Evolutionary conservation across 2,888 invertebrate species (phyloP).

Genomic region (Apodemia duryi): DNA sequence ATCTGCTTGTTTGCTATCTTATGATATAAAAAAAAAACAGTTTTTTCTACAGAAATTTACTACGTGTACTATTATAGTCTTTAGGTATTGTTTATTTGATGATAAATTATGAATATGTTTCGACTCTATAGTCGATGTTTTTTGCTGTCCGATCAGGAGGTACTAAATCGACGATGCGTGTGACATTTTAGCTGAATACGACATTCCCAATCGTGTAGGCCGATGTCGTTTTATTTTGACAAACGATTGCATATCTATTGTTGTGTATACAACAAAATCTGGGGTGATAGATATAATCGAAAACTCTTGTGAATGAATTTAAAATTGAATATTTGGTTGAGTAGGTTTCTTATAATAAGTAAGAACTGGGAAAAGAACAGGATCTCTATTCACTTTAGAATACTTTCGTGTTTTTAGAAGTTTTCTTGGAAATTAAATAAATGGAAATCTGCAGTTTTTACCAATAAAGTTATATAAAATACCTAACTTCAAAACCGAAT

Average conservation of each 20-base stretch:
- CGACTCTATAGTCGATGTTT: constrained; percentile 23
- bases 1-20: too few relatives aligned
- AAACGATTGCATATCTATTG: constrained; percentile 62
- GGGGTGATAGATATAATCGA: constrained; percentile 57
- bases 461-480: too few relatives aligned
- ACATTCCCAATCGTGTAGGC: constrained; percentile 53
- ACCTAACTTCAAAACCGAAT: too few relatives aligned
- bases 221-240: constrained; percentile 70
- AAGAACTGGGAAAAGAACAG: too few relatives aligned
- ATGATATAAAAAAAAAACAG: too few relatives aligned
- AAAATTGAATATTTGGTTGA: too few relatives aligned
- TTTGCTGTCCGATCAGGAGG: constrained; percentile 24
- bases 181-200: constrained; percentile 39
- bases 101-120: background rate
- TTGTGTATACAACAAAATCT: constrained; percentile 64
- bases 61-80: background rate
- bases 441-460: too few relatives aligned
- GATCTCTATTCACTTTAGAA: too few relatives aligned
- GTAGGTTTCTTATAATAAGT: too few relatives aligned
- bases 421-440: too few relatives aligned
- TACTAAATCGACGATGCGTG: constrained; percentile 33
- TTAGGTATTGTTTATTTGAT: background rate
- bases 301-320: constrained; percentile 48
- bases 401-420: too few relatives aligned
- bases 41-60: background rate